Percentiles rank a stretch among this genome's conserved stretches.
Evolutionary conservation across 2,113 vertebrate genomes (phyloP).

Genomic region (Otocyon megalotis): DNA sequence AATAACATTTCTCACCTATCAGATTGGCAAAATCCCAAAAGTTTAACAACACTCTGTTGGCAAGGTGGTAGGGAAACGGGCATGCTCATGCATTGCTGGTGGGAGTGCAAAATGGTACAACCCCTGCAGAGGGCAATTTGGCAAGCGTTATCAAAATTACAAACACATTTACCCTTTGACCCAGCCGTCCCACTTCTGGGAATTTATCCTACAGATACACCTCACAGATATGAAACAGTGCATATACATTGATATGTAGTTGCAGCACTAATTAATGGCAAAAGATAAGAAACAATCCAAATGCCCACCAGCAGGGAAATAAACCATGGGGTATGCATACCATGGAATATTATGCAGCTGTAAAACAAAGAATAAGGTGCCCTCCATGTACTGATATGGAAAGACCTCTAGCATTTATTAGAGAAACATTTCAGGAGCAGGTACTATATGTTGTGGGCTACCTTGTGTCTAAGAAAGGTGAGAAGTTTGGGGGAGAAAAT

Average conservation of each 20-base stretch:
- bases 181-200: constrained; percentile 61
- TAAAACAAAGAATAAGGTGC: background rate
- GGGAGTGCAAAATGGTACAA: constrained; percentile 41
- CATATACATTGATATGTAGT: background rate
- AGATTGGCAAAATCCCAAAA: constrained; percentile 68
- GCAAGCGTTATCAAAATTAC: constrained; percentile 49
- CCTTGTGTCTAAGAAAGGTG: background rate
- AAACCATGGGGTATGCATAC: background rate
- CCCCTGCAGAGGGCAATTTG: constrained; percentile 65
- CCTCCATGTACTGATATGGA: background rate
- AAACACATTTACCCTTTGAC: constrained; percentile 76
- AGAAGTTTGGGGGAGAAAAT: background rate
- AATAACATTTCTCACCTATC: constrained; percentile 64
- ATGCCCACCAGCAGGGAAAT: background rate
- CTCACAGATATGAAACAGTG: background rate
- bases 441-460: background rate
- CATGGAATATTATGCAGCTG: background rate
- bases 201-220: constrained; percentile 30
- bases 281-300: background rate
- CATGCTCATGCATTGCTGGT: constrained; percentile 25
- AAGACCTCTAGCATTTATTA: background rate
- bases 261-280: background rate
- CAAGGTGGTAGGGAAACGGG: constrained; percentile 44
- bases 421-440: background rate
- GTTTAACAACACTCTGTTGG: constrained; percentile 64